phyloP scores from a whole-genome alignment of 2,113 vertebrate species.

The Labeo rohita region DNA sequence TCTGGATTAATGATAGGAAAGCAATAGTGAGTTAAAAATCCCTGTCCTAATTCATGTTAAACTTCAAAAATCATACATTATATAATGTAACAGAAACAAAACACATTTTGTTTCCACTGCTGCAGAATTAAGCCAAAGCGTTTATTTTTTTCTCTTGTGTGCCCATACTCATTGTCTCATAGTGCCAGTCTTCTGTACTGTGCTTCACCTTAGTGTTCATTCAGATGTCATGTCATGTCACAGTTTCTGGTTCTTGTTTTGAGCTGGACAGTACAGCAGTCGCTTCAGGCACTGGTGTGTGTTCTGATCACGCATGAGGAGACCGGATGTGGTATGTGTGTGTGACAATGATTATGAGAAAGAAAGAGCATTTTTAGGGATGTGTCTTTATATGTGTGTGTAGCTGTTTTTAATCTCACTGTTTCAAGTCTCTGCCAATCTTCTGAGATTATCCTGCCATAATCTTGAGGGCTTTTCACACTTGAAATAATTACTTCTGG shows the following conservation, averaged over 20 bases:
- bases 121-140: not conserved
- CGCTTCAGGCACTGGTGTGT: constrained; percentile 5
- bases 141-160: not conserved
- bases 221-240: not conserved
- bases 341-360: not conserved
- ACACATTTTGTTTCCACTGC: not conserved
- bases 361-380: not conserved
- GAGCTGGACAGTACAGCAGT: not conserved
- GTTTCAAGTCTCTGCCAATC: not conserved
- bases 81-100: not conserved
- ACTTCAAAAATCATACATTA: not conserved
- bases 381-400: not conserved
- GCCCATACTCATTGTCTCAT: not conserved
- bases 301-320: not conserved
- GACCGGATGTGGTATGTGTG: not conserved
- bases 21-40: not conserved
- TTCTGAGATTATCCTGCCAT: not conserved
- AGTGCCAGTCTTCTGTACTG: not conserved
- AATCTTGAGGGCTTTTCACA: too few relatives aligned
- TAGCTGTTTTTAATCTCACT: not conserved
- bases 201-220: not conserved
- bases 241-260: not conserved
- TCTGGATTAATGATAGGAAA: not conserved
- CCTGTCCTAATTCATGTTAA: not conserved
- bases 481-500: too few relatives aligned